Base-by-base conservation (phyloP, 2,888 invertebrate genomes). In the Tetanocera ferruginea region DNA sequence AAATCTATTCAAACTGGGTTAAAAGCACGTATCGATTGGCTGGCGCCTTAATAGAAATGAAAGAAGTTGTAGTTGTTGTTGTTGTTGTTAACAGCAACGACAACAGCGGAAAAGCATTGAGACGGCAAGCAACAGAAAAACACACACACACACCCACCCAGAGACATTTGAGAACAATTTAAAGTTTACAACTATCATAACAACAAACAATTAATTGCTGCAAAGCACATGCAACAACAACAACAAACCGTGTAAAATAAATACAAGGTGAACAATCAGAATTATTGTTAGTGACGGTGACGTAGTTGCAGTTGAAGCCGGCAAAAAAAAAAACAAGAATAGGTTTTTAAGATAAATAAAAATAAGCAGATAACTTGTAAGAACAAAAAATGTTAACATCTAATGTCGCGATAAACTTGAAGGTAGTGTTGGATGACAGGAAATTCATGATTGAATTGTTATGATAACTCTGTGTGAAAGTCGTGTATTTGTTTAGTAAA, bases 1-100 rank as follows among this genome's bases (percentile, higher is more conserved):
- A 67, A 37, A 66, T 34, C 17, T 9, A 43, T 67, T 34, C 11
- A 67, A 67, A 67, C 37, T 67, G 67, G 67, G 67, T 67, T 37
- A 37, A 67, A 67, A 67, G 43, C 67, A 67, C 67, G 34, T 34
- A 37, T 23, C 43, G 37, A 67, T 67, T 34, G 43, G 19, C 67
- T 23, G 37, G 67, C 23, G 67, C 37, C 67, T 43, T 3, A 11
- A 43, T 11, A 43, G 43, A 37, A 66, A 14, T 37, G 66, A 19
- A 66, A 34, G 37, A 66, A 66, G 8, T 37, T 28, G 28, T 60
- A 25, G 6, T 14, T 34, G 37, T 34, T 28, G 28, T 60, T 60
- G 6, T 14, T 34, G 37, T 34, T 64, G n/a, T 3, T 6, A 3
- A 37, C 23, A 67, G 62, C 9, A 28, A 62, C 5, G 23, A 37